Evolutionary conservation across 2,888 invertebrate species (phyloP).

Genomic region (Coenonympha arcania): DNA sequence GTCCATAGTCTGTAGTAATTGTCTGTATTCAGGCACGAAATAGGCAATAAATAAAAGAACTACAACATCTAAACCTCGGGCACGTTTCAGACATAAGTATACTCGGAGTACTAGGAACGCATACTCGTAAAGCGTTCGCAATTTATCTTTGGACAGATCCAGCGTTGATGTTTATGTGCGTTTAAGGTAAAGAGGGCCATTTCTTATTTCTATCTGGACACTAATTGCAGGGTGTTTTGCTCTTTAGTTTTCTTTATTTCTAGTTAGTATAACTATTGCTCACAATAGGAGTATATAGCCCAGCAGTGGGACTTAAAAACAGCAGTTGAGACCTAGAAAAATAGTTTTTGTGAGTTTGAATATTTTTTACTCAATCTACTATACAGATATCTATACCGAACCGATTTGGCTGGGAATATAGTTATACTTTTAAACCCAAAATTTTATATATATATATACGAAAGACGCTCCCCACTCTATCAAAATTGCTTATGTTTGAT

Average conservation of each 20-base stretch:
- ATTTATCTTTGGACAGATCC: slow-evolving; percentile 5
- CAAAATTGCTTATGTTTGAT: too few species aligned
- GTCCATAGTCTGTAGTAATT: too few species aligned
- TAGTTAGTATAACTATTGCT: slow-evolving; percentile 3
- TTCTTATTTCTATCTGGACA: slow-evolving; percentile 8
- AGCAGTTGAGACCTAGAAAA: too few species aligned
- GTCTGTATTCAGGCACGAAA: not conserved
- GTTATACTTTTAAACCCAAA: too few species aligned
- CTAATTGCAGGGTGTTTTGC: slow-evolving; percentile 5
- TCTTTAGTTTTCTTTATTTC: not conserved
- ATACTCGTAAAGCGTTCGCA: not conserved
- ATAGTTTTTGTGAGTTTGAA: too few species aligned
- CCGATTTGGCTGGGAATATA: too few species aligned
- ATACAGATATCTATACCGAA: too few species aligned
- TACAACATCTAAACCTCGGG: not conserved
- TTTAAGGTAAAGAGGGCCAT: slow-evolving; percentile 11
- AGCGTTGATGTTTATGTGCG: slow-evolving; percentile 6
- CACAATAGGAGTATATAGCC: too few species aligned
- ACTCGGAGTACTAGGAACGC: not conserved
- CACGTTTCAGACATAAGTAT: slow-evolving; percentile 1
- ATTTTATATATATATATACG: too few species aligned
- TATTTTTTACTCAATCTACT: too few species aligned
- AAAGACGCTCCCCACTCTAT: too few species aligned
- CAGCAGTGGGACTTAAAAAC: too few species aligned
- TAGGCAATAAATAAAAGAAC: not conserved